Evolutionary conservation across 2,113 vertebrate species (phyloP), one percentile per base, ranked within the genome.

Genomic region (Ictidomys tridecemlineatus): DNA sequence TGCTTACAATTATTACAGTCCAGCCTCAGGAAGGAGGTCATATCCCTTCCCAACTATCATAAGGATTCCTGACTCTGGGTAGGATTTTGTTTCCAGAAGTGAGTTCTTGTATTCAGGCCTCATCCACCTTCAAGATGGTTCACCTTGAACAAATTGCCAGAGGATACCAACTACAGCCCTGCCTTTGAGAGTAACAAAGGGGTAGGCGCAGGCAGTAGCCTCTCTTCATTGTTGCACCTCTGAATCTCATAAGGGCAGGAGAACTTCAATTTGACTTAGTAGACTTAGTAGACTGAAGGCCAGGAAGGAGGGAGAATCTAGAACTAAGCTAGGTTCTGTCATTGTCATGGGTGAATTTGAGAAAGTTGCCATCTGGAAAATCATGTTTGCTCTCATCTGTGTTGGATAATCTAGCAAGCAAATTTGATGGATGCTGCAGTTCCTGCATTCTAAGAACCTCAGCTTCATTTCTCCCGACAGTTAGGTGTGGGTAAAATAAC

Each of bases 401-500:
- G 30, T 84, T 88, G 51, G 76, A 72, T 82, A 24, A 30, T 51
- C 9, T 48, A 88, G 69, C 80, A 69, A 90, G 32, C n/a, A 63
- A 65, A 34, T 82, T 74, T 79, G 45, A 78, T 79, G 28, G 56
- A 83, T 48, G 12, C 3, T 48, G 12, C 4, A 17, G 8, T 48
- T 42, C 51, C 48, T 91, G 37, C 34, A 96, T 90, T 95, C 39
- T 65, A 73, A 63, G 58, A 89, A 67, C 24, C n/a, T 92, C 48
- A 39, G 39, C 56, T 96, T 89, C 39, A 63, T 82, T 76, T 80
- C 45, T 72, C 34, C 58, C 13, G 26, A 84, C n/a, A 79, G 58
- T 87, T 94, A 84, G 80, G 24, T 88, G 67, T 82, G 37, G 86
- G 91, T 67, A 94, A 95, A 95, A 85, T 91, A 77, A 53, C 42